Evolutionary conservation across 2,113 vertebrate genomes (phyloP), one percentile per base, ranked within the genome.

Genomic region (Callithrix jacchus): DNA sequence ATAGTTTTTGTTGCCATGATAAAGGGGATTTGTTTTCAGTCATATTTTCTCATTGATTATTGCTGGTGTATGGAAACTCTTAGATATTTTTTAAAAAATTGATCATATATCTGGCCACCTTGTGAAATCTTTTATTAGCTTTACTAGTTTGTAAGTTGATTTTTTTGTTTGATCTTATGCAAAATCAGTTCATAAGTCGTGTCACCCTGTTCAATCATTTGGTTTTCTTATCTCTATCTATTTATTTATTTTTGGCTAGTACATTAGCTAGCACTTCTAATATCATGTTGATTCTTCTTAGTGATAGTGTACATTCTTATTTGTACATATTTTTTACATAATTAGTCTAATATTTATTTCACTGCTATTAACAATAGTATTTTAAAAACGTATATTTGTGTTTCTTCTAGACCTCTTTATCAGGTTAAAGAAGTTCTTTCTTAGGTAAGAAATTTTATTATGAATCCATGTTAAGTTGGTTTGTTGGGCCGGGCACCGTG

Each of bases 341-440:
- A 87, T 80, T 88, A 61, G 73, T 83, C 27, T 64, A 79, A 10
- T 91, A 70, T 76, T 91, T 83, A 71, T 94, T 49, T 94, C 18
- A 76, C 5, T 61, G 32, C 30, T 52, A 2, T 73, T 45, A 64
- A 49, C 13, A 32, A 35, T 49, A 64, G 0, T 73, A 37, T 80
- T 70, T 12, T 54, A 3, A 52, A 52, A 64, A 64, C 2, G 12
- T 64, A 27, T 64, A 30, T 64, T 27, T 56, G 6, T 61, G 6
- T 74, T 92, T 94, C 32, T 61, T 23, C 9, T 71, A 74, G 47
- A 8, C 45, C 18, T 42, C 52, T 91, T 56, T 71, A 54, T 88
- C n/a, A 89, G 80, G 25, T 79, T 94, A 81, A 89, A 40, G 35
- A 93, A 80, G 9, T 83, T 74, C 6, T 93, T 73, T 64, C 71